Evolutionary conservation across 1,140 invertebrate species (phyloP).

Genomic region (Trichoplusia ni): DNA sequence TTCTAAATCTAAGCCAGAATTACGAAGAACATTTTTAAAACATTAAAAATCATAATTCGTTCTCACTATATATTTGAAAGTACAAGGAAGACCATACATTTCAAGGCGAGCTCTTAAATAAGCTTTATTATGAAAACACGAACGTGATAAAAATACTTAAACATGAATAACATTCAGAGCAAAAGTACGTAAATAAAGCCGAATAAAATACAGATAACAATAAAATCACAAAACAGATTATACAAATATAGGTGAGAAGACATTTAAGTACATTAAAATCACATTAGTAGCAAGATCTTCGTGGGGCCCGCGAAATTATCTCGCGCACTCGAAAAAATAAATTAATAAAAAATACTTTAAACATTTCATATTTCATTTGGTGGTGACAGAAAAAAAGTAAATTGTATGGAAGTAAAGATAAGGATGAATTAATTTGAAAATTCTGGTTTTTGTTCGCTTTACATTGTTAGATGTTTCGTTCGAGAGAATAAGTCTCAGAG

Average conservation of each 20-base stretch:
- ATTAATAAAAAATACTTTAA: slow-evolving; percentile 64
- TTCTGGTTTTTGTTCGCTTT: slow-evolving; percentile 8
- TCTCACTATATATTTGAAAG: background rate
- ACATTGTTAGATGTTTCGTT: background rate
- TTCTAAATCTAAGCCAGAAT: too few relatives aligned
- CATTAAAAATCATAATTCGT: background rate
- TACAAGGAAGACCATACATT: slow-evolving; percentile 4
- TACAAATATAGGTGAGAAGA: slow-evolving; percentile 65
- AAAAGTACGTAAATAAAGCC: slow-evolving; percentile 31
- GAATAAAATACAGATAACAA: slow-evolving; percentile 30
- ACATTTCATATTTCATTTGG: slow-evolving; percentile 60
- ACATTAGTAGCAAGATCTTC: slow-evolving; percentile 75
- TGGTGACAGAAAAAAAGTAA: slow-evolving; percentile 62
- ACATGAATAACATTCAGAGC: slow-evolving; percentile 14
- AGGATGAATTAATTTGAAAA: slow-evolving; percentile 23
- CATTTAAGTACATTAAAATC: slow-evolving; percentile 79
- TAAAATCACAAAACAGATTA: slow-evolving; percentile 55
- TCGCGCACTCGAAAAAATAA: slow-evolving; percentile 65
- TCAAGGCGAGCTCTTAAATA: slow-evolving; percentile 9
- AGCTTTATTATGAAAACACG: slow-evolving; percentile 4
- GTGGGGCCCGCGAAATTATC: slow-evolving; percentile 69
- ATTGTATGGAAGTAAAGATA: slow-evolving; percentile 74
- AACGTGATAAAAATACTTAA: slow-evolving; percentile 24
- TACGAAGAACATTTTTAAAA: too few relatives aligned
- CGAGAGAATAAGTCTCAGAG: too few relatives aligned